phyloP scores from a whole-genome alignment of 2,113 vertebrate genomes.

The Muntiacus muntjak region DNA sequence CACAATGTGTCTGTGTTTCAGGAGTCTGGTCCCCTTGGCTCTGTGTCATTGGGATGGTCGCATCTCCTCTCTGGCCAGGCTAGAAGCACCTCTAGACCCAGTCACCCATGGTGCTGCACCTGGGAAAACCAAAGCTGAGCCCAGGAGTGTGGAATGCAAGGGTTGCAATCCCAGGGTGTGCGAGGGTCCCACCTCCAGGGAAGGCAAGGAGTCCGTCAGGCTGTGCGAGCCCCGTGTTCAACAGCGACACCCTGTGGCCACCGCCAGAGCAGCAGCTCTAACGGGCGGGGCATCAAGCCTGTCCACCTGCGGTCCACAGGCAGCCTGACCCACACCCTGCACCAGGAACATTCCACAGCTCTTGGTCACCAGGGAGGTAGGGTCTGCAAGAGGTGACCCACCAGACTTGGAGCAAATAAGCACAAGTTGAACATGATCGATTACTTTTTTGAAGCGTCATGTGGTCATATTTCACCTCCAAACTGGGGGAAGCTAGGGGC shows the following conservation, averaged over 20 bases:
- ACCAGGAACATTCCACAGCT: not conserved
- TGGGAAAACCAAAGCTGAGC: not conserved
- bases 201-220: not conserved
- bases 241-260: not conserved
- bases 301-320: not conserved
- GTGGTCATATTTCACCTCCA: not conserved
- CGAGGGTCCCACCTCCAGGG: not conserved
- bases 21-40: not conserved
- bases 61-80: not conserved
- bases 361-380: not conserved
- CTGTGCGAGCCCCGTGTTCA: not conserved
- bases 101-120: not conserved
- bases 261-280: rapidly evolving
- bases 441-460: not conserved
- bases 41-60: not conserved
- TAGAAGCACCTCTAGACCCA: not conserved
- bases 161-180: not conserved
- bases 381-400: not conserved
- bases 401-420: not conserved
- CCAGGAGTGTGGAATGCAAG: not conserved
- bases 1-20: not conserved
- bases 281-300: rapidly evolving
- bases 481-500: not conserved
- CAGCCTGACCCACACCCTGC: not conserved
- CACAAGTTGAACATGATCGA: not conserved